Conservation (phyloP, 2,113 vertebrate species). For the Zingel zingel region DNA sequence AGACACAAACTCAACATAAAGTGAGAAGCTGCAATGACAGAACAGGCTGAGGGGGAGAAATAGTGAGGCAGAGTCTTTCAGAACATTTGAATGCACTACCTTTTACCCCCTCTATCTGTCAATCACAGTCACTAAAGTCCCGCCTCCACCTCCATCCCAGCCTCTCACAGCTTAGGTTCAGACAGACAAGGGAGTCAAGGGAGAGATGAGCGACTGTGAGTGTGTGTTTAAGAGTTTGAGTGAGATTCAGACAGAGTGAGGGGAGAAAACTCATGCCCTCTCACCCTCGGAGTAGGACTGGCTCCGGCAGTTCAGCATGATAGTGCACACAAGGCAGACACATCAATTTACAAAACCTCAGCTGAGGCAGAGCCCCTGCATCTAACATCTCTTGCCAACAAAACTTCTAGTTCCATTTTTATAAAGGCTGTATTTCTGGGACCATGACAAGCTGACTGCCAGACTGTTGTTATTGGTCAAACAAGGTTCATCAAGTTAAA, state of each 20-base stretch:
- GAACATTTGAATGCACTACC: conserved; percentile 42
- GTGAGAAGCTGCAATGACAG: conserved; percentile 27
- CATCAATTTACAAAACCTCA: conserved; percentile 46
- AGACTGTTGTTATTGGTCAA: conserved; percentile 6
- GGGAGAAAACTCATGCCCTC: conserved; percentile 35
- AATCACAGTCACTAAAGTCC: conserved; percentile 46
- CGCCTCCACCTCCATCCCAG: conserved; percentile 21
- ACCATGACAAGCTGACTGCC: background rate
- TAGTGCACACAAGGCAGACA: conserved; percentile 36
- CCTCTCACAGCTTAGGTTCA: conserved; percentile 22
- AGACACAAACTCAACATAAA: conserved; percentile 50
- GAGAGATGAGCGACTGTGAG: conserved; percentile 28
- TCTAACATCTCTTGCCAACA: conserved; percentile 41
- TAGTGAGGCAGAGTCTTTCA: conserved; percentile 41
- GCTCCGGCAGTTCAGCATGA: conserved; percentile 56
- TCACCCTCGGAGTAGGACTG: conserved; percentile 33
- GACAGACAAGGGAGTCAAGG: conserved; percentile 35
- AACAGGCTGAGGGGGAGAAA: conserved; percentile 35
- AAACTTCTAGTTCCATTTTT: conserved; percentile 42
- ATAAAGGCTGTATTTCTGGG: conserved; percentile 18
- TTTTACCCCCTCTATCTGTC: conserved; percentile 41
- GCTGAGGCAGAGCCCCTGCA: conserved; percentile 22
- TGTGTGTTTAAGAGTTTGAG: conserved; percentile 7
- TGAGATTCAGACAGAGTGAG: conserved; percentile 18
- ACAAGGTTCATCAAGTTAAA: conserved; percentile 2